A percentile compares a stretch with the other conserved stretches of the same genome.
Conservation (phyloP, 2,113 vertebrate genomes). For the Camelus bactrianus region DNA sequence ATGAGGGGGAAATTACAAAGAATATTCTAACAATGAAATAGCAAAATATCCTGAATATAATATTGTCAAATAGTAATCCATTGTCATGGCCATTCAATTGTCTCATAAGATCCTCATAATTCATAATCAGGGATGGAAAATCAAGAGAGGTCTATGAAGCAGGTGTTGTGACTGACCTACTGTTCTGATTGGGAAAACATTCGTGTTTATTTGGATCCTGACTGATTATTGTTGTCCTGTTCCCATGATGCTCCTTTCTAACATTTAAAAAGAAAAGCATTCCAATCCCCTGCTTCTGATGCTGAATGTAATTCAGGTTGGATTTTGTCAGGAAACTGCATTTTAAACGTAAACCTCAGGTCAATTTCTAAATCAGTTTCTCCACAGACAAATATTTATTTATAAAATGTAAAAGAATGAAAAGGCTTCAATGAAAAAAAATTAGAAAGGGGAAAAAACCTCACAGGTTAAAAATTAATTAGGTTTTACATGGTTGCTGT, state of each 20-base stretch:
- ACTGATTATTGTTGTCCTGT: not conserved
- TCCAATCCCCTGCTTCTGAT: not conserved
- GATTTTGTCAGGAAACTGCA: not conserved
- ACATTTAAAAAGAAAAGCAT: not conserved
- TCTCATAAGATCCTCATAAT: not conserved
- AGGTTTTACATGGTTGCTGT: slow-evolving; percentile 8
- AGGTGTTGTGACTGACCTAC: not conserved
- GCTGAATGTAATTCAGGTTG: not conserved
- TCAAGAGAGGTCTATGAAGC: too few species aligned
- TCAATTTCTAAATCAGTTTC: slow-evolving; percentile 23
- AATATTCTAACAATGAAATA: not conserved
- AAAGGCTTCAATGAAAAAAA: slow-evolving; percentile 25
- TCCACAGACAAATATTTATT: not conserved
- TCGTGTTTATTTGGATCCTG: not conserved
- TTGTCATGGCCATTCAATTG: not conserved
- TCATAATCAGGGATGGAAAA: not conserved
- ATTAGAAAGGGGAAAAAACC: not conserved
- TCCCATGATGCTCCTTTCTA: not conserved
- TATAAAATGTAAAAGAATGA: slow-evolving; percentile 22
- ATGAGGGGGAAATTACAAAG: not conserved
- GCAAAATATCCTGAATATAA: not conserved
- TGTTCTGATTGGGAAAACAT: not conserved
- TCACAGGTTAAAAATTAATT: slow-evolving; percentile 36
- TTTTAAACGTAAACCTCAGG: slow-evolving; percentile 18
- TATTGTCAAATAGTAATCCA: not conserved